Base-by-base conservation (phyloP, 2,888 invertebrate species). In the Lomographa bimaculata region DNA sequence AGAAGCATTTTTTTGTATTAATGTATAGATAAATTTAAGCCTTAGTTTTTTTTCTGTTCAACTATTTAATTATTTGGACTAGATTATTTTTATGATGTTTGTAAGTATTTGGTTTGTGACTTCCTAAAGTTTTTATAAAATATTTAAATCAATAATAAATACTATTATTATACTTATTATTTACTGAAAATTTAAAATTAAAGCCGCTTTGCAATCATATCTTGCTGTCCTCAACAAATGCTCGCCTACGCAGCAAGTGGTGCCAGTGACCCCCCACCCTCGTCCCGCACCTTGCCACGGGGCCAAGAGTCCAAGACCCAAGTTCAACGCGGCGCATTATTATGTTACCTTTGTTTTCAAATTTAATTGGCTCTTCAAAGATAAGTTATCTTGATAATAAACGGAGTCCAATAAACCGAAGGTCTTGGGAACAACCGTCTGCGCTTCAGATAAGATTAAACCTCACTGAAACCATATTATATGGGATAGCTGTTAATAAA, bases 321-420 rank as follows among this genome's bases (percentile, higher is more conserved):
- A 64, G 64, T 71, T 71, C 70, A 73, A 71, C 70, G 70, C 83
- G 82, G 82, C 85, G 85, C 87, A 82, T 86, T 86, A 86, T 85
- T 85, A 84, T 83, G 84, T 82, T 87, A 85, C 85, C 86, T 86
- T 89, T 87, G 87, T 87, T 86, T 87, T 86, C 80, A 87, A 86
- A 85, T 89, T 87, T 89, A 89, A 89, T 89, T 89, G 87, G 87
- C 80, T 82, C 76, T 82, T 84, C 80, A 75, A 66, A 86, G 87
- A 89, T 89, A 86, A 80, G 63, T 78, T 89, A 89, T 89, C 86
- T 86, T 85, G 87, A 89, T 87, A 86, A 87, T 85, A 85, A 87
- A 87, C 83, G 85, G 82, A 79, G 77, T 74, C 83, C 86, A 86
- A 86, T 87, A 87, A 86, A 85, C 83, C 75, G 79, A 79, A 76